A percentile compares a stretch with the other conserved stretches of the same genome.
Conservation (phyloP, 2,888 invertebrate genomes). For the Sminthurinus aureus region DNA sequence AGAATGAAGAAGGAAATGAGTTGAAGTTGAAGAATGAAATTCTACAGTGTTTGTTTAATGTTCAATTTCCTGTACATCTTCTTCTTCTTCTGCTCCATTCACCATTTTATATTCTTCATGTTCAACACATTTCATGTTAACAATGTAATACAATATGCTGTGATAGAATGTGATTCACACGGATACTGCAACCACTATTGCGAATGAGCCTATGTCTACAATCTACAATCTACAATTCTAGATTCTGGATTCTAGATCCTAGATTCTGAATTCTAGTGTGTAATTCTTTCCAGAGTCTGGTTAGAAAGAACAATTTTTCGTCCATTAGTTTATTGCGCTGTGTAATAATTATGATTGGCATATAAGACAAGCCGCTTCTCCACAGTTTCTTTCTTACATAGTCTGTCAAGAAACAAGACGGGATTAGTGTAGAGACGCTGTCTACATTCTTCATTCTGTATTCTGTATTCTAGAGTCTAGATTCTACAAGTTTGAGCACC, state of each 20-base stretch:
- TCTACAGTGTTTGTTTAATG: conserved; percentile 8
- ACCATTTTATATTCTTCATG: too few species aligned
- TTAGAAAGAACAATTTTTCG: conserved; percentile 46
- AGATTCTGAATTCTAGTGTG: too few species aligned
- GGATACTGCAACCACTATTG: not conserved
- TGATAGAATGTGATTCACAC: too few species aligned
- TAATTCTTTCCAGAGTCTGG: too few species aligned
- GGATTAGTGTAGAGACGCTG: too few species aligned
- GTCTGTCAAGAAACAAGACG: not conserved
- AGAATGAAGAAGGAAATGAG: not conserved
- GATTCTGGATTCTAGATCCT: too few species aligned
- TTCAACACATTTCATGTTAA: too few species aligned
- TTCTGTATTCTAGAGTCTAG: too few species aligned
- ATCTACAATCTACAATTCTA: too few species aligned
- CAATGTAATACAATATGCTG: too few species aligned
- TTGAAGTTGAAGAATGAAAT: not conserved
- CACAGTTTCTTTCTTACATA: not conserved
- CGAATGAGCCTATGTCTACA: not conserved
- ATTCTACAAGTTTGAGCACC: too few species aligned
- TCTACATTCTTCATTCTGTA: too few species aligned
- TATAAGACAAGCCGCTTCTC: conserved; percentile 15
- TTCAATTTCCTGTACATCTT: conserved; percentile 8
- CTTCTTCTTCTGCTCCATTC: not conserved
- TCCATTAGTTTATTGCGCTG: conserved; percentile 50
- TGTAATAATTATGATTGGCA: conserved; percentile 52